phyloP scores from a whole-genome alignment of 2,113 vertebrate genomes.

The Riparia riparia region DNA sequence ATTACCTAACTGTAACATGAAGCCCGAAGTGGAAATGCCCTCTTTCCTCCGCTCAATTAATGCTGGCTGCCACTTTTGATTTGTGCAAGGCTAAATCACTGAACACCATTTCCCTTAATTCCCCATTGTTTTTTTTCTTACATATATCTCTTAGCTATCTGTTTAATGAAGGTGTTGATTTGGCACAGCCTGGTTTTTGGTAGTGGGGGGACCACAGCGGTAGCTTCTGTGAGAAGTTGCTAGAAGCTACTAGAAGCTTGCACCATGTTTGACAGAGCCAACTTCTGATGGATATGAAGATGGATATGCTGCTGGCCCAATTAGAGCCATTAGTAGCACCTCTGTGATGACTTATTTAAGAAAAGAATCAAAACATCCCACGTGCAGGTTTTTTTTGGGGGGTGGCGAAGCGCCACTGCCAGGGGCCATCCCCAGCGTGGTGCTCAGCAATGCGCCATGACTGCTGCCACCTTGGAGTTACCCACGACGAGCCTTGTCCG shows the following conservation, averaged over 20 bases:
- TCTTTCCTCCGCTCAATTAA: fast-evolving
- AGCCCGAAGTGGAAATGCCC: neutral
- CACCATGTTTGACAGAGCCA: neutral
- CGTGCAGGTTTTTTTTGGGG: fast-evolving
- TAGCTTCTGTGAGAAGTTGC: neutral
- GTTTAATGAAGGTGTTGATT: neutral
- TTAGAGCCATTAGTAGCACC: fast-evolving
- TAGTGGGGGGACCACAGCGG: fast-evolving
- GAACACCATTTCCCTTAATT: neutral
- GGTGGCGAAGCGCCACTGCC: fast-evolving
- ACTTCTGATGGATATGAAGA: neutral
- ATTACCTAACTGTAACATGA: neutral
- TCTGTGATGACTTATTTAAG: neutral
- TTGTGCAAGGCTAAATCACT: neutral
- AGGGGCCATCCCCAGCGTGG: fast-evolving
- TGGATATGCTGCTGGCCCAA: neutral
- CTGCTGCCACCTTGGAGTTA: neutral
- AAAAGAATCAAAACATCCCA: fast-evolving
- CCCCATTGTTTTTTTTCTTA: neutral
- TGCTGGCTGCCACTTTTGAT: neutral
- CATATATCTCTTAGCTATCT: neutral
- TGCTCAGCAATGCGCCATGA: fast-evolving
- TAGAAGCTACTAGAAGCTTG: neutral
- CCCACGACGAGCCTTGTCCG: fast-evolving
- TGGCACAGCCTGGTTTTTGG: neutral